phyloP scores from a whole-genome alignment of 1,140 invertebrate species.

The Venturia canescens region DNA sequence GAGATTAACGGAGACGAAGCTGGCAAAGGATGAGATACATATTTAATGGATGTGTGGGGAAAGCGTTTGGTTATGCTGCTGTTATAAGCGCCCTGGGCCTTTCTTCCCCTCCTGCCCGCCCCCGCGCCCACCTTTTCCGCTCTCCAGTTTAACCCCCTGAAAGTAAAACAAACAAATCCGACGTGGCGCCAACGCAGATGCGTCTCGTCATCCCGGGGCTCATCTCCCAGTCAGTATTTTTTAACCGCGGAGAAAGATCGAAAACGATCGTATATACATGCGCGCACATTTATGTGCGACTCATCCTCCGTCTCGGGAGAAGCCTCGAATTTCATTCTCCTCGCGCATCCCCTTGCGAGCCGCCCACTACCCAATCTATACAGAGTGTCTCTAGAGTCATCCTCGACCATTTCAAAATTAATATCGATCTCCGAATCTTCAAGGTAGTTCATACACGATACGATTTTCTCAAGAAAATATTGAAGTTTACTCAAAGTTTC shows the following conservation, averaged over 20 bases:
- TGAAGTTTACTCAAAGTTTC: no score
- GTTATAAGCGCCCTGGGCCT: constrained; percentile 22
- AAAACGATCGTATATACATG: constrained; percentile 2
- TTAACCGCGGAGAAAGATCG: constrained; percentile 40
- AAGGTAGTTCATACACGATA: no score
- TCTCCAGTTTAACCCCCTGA: constrained; percentile 36
- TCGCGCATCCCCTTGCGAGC: constrained; percentile 39
- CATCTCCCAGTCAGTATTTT: constrained; percentile 53
- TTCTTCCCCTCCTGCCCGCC: constrained; percentile 12
- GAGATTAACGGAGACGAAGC: background rate
- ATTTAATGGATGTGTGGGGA: constrained; percentile 28
- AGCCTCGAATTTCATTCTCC: constrained; percentile 66
- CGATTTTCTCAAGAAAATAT: no score
- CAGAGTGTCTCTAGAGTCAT: background rate
- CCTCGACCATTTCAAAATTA: background rate
- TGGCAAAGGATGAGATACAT: background rate
- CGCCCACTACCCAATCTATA: background rate
- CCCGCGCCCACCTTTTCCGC: constrained; percentile 21
- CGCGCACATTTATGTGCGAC: constrained; percentile 24
- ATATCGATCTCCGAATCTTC: no score
- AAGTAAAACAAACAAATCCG: constrained; percentile 75
- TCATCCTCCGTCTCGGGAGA: constrained; percentile 1
- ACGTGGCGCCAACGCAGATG: constrained; percentile 75
- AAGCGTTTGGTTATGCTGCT: constrained; percentile 12
- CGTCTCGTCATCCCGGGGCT: constrained; percentile 67